Evolutionary conservation across 2,888 invertebrate species (phyloP).

Genomic region (Andrena trimmerana): DNA sequence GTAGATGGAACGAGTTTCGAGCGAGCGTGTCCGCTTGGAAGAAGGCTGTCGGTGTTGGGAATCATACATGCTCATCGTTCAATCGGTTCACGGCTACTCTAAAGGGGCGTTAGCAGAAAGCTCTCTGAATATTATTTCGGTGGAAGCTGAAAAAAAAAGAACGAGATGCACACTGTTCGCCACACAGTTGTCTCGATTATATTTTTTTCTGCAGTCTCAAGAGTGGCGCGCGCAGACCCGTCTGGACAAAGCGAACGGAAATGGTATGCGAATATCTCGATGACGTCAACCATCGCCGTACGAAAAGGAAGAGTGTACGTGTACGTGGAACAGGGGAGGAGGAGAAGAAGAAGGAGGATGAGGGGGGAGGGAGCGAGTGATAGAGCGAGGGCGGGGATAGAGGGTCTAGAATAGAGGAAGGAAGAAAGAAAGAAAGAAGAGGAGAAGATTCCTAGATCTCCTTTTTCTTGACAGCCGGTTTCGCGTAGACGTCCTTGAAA

Average conservation of each 20-base stretch:
- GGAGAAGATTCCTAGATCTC: conserved; percentile 57
- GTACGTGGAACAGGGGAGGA: background rate
- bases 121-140: no score
- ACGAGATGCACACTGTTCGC: no score
- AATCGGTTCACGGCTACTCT: background rate
- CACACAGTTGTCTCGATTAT: background rate
- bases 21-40: conserved; percentile 55
- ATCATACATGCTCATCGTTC: background rate
- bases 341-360: background rate
- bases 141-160: no score
- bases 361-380: conserved; percentile 11
- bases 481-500: conserved; percentile 84
- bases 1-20: conserved; percentile 53
- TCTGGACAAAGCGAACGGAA: conserved; percentile 72
- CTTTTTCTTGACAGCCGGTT: conserved; percentile 76
- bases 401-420: conserved; percentile 1
- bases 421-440: conserved; percentile 18
- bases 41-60: conserved; percentile 32
- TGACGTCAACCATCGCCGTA: conserved; percentile 70
- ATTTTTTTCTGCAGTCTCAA: conserved; percentile 10
- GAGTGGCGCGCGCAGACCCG: conserved; percentile 7
- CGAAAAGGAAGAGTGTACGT: conserved; percentile 24
- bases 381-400: background rate
- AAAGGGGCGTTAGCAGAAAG: no score
- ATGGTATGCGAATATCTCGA: conserved; percentile 68